Evolutionary conservation across 2,113 vertebrate genomes (phyloP), one percentile per base, ranked within the genome.

Genomic region (Pelvicachromis taeniatus): DNA sequence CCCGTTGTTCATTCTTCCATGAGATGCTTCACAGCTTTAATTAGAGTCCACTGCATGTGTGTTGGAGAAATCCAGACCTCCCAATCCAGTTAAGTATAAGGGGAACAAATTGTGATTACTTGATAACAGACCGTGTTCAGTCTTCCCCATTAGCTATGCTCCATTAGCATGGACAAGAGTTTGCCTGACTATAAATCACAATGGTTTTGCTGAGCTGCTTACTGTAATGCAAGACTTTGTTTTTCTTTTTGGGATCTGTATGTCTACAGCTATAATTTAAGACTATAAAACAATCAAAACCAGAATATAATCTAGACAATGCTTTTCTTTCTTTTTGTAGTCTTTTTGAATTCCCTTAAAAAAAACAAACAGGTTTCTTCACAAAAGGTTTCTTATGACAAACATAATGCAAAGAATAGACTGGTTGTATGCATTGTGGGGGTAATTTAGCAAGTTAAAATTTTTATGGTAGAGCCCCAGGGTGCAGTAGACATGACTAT

Each of bases 71-170:
- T 56, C 73, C 85, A 89, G 80, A 88, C 90, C 87, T 85, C 79
- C 85, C 80, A 87, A 88, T 85, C 48, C 90, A 55, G 79, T 85
- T 86, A 87, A 88, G 61, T 88, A 89, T 86, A 68, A 84, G 77
- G 78, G 83, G 85, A 87, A 91, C 91, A 93, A 93, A 93, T 91
- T 91, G 89, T 91, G 90, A 95, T 94, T 92, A 93, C 90, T 93
- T 93, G 84, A 87, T 91, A 92, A 93, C 89, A 93, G 90, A 92
- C 86, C 68, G 55, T 82, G 82, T 90, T 91, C 56, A 85, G 78
- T 89, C 82, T 88, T 86, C 84, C 73, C 80, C 91, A 94, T 95
- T 95, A 94, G 89, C 83, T 85, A 89, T 33, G 54, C 77, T 0
- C 77, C 84, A 94, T 93, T 95, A 90, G 89, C 80, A 85, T 85